These are phyloP conservation scores for Listrodromus nycthemerus DNA, from an alignment of 2,888 invertebrate genomes.

Conservation along the genomic window DNA sequence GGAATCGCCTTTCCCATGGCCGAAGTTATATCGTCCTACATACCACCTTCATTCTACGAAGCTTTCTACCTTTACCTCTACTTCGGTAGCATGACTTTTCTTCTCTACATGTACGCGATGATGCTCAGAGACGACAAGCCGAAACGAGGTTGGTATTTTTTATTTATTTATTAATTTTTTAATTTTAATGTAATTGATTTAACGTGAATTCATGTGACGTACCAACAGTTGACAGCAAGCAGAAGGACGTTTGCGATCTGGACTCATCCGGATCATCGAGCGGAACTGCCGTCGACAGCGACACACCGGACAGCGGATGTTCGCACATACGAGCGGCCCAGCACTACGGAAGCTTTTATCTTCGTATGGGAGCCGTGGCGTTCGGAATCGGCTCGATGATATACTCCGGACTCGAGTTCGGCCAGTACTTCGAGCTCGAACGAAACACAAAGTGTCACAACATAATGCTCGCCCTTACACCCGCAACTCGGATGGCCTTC, in stretches of 20 bases:
- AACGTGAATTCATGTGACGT: not conserved
- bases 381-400: constrained; percentile 99
- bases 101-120: constrained; percentile 93
- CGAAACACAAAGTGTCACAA: constrained; percentile 96
- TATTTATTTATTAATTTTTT: not conserved
- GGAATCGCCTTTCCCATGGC: constrained; percentile 98
- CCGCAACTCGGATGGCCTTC: constrained; percentile 97
- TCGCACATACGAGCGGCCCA: constrained; percentile 86
- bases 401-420: constrained; percentile 97
- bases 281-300: constrained; percentile 82
- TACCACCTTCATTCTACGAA: constrained; percentile 97
- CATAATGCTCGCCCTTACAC: constrained; percentile 94
- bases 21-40: constrained; percentile 97
- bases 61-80: constrained; percentile 95
- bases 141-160: constrained; percentile 78
- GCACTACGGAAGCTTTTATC: constrained; percentile 96
- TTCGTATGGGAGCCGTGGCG: constrained; percentile 97
- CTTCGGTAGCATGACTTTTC: constrained; percentile 93
- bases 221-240: constrained; percentile 76
- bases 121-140: constrained; percentile 88
- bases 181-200: not conserved
- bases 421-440: constrained; percentile 97
- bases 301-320: constrained; percentile 77
- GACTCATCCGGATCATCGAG: constrained; percentile 83
- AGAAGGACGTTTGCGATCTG: constrained; percentile 82